Percentiles rank a stretch among this genome's conserved stretches.
Evolutionary conservation across 2,797 vertebrate species (phyloP).

Genomic region (Morelia viridis): DNA sequence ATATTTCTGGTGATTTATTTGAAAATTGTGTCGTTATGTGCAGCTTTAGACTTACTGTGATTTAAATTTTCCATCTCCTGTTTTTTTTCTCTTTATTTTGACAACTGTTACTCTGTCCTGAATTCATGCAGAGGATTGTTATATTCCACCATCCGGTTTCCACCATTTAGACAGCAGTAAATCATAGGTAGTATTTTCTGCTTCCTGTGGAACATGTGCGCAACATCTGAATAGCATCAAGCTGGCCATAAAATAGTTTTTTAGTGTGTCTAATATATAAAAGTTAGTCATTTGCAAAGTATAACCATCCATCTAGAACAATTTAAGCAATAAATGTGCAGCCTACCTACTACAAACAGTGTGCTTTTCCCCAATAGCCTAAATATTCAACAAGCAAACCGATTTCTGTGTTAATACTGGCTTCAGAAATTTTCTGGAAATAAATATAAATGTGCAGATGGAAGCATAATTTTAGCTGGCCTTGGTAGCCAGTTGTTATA

Average conservation of each 20-base stretch:
- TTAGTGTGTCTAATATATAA: constrained; percentile 4
- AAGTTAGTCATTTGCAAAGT: constrained; percentile 18
- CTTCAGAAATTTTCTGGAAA: background rate
- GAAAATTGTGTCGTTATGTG: background rate
- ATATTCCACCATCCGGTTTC: background rate
- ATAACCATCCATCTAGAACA: constrained; percentile 28
- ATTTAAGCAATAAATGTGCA: background rate
- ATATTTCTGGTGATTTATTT: background rate
- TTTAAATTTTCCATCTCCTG: background rate
- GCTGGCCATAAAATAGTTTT: constrained; percentile 34
- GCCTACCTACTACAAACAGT: background rate
- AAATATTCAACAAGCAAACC: constrained; percentile 13
- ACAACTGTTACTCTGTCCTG: constrained; percentile 31
- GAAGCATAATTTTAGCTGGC: background rate
- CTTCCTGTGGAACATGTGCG: constrained; percentile 51
- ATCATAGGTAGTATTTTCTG: constrained; percentile 15
- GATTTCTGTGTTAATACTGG: background rate
- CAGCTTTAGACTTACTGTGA: background rate
- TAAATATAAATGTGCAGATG: background rate
- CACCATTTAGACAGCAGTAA: constrained; percentile 48
- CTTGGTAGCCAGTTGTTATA: background rate
- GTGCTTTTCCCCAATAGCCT: constrained; percentile 16
- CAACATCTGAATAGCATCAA: constrained; percentile 45
- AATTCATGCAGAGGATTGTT: constrained; percentile 21
- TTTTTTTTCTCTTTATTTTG: constrained; percentile 21